These are phyloP conservation scores for Holcopasites calliopsidis DNA, from an alignment of 1,140 invertebrate species.

Conservation along the genomic window DNA sequence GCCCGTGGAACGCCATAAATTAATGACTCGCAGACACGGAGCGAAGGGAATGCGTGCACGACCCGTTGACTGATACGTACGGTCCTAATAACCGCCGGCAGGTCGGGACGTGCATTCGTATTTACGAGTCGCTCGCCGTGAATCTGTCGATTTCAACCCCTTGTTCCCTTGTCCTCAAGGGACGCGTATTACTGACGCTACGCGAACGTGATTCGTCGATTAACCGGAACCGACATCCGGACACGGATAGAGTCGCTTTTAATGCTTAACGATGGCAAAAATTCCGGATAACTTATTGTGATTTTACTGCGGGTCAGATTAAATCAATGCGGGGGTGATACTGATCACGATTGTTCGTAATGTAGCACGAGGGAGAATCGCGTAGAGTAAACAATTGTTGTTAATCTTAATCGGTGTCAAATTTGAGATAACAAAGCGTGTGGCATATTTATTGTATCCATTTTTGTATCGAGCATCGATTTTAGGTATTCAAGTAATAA, in stretches of 20 bases:
- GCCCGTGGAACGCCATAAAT: constrained; percentile 43
- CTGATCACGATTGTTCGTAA: too few relatives aligned
- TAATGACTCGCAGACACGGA: constrained; percentile 35
- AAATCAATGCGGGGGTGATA: too few relatives aligned
- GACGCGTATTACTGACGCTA: background rate
- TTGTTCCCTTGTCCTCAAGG: constrained; percentile 20
- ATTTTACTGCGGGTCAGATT: too few relatives aligned
- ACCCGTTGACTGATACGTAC: constrained; percentile 19
- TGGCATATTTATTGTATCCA: too few relatives aligned
- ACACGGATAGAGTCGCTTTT: background rate
- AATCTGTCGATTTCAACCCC: constrained; percentile 46
- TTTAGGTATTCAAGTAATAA: background rate
- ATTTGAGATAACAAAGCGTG: too few relatives aligned
- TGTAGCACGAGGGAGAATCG: background rate
- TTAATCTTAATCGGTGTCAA: background rate
- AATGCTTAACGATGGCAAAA: constrained; percentile 6
- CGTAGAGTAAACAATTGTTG: background rate
- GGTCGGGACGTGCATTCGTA: constrained; percentile 8
- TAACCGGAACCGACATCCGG: constrained; percentile 39
- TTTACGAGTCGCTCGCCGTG: constrained; percentile 46
- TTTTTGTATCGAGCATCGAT: too few relatives aligned
- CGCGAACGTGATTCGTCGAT: constrained; percentile 39
- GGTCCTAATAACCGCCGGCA: constrained; percentile 31
- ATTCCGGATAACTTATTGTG: constrained; percentile 39
- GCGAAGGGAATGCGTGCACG: constrained; percentile 23